A percentile compares a stretch with the other conserved stretches of the same genome.
Conservation (phyloP, 2,888 invertebrate genomes). For the Drosophila nr. medialis region DNA sequence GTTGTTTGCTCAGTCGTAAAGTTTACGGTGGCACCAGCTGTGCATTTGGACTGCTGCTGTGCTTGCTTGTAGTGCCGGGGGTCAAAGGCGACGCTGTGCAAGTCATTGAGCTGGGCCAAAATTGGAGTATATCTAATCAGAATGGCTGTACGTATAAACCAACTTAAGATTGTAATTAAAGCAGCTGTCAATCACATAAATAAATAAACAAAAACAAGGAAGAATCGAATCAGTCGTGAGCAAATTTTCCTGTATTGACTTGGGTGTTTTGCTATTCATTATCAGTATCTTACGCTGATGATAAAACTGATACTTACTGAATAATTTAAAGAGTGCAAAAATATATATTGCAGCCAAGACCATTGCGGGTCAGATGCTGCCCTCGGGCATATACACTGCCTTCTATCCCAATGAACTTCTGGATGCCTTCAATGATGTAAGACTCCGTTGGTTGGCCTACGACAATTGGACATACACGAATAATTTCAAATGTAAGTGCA, state of each 20-base stretch:
- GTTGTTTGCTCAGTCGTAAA: not conserved
- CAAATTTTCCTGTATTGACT: not conserved
- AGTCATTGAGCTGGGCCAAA: conserved; percentile 62
- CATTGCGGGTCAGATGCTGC: conserved; percentile 62
- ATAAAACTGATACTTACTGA: not conserved
- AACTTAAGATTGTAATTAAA: not conserved
- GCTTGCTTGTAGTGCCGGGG: conserved; percentile 9
- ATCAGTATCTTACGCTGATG: not conserved
- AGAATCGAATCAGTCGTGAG: conserved; percentile 21
- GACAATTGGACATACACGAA: conserved; percentile 92
- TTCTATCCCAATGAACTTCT: conserved; percentile 83
- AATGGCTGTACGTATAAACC: conserved; percentile 73
- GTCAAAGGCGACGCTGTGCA: conserved; percentile 66
- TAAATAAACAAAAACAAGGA: conserved; percentile 17
- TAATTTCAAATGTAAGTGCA: conserved; percentile 87
- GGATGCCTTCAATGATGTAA: conserved; percentile 90
- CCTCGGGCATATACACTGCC: conserved; percentile 83
- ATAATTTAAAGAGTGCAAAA: not conserved
- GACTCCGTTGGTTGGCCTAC: conserved; percentile 92
- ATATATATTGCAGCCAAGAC: conserved; percentile 40
- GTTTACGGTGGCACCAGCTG: conserved; percentile 4
- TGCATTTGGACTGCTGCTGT: conserved; percentile 20
- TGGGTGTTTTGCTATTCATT: conserved; percentile 7
- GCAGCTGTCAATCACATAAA: conserved; percentile 7
- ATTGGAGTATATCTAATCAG: conserved; percentile 76